These are phyloP conservation scores for Oophaga pumilio DNA, from an alignment of 2,113 vertebrate species.

Conservation along the genomic window DNA sequence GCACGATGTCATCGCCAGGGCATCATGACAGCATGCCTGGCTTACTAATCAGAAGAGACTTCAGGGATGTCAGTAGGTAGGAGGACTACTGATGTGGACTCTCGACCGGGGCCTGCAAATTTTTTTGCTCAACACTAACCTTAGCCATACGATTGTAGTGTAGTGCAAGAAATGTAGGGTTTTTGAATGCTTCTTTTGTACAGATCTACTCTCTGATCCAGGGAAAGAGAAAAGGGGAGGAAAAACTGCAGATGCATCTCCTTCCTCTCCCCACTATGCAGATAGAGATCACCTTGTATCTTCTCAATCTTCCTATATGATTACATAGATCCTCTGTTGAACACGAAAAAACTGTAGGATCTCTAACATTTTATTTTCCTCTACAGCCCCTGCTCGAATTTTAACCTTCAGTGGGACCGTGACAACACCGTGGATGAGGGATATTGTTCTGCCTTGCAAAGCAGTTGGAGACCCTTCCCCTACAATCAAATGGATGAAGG, in stretches of 20 bases:
- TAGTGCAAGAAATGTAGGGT: not conserved
- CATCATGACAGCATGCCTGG: too few species aligned
- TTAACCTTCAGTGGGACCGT: constrained; percentile 95
- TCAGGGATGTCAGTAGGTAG: too few species aligned
- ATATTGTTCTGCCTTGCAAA: constrained; percentile 93
- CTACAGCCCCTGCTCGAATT: constrained; percentile 90
- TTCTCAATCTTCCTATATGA: not conserved
- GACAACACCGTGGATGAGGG: constrained; percentile 98
- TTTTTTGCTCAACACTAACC: not conserved
- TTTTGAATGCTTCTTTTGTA: not conserved
- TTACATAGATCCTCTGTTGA: not conserved
- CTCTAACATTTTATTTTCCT: constrained; percentile 37
- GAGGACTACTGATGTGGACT: too few species aligned
- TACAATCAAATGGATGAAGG: constrained; percentile 96
- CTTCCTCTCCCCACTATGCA: not conserved
- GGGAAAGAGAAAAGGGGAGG: not conserved
- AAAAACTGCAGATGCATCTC: not conserved
- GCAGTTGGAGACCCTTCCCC: constrained; percentile 92
- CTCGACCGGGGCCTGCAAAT: too few species aligned
- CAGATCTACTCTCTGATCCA: not conserved
- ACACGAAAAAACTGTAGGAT: not conserved
- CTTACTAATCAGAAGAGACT: too few species aligned
- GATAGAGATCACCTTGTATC: not conserved
- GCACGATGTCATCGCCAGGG: too few species aligned
- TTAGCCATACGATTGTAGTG: not conserved